Percentiles rank a stretch among this genome's conserved stretches.
Evolutionary conservation across 1,140 invertebrate species (phyloP).

Genomic region (Anastrepha ludens): DNA sequence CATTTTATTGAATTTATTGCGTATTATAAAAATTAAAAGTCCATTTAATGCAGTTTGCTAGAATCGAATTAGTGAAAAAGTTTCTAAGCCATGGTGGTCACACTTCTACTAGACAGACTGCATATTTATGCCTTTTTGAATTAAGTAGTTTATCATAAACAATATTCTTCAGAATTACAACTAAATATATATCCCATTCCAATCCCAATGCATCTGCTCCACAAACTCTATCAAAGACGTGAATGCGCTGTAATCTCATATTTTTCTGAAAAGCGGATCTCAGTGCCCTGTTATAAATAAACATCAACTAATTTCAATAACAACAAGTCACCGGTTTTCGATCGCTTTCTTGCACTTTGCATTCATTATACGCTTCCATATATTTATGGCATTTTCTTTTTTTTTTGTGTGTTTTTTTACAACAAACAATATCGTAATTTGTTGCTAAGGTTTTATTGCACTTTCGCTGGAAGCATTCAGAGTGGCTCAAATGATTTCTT

Average conservation of each 20-base stretch:
- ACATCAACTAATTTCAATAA: slow-evolving; percentile 4
- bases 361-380: not conserved
- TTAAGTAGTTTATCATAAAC: too few relatives aligned
- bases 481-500: slow-evolving; percentile 50
- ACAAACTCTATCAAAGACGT: too few relatives aligned
- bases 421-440: not conserved
- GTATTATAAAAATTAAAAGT: too few relatives aligned
- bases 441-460: not conserved
- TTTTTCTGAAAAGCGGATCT: not conserved
- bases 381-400: not conserved
- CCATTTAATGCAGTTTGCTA: too few relatives aligned
- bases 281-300: not conserved
- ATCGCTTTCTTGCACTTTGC: not conserved
- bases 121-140: too few relatives aligned
- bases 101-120: too few relatives aligned
- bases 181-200: too few relatives aligned
- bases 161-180: too few relatives aligned
- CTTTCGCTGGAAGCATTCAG: slow-evolving; percentile 40
- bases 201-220: too few relatives aligned
- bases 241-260: not conserved
- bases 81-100: too few relatives aligned
- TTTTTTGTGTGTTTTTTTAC: not conserved
- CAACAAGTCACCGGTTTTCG: slow-evolving; percentile 7
- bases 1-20: too few relatives aligned
- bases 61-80: too few relatives aligned